Evolutionary conservation across 2,113 vertebrate genomes (phyloP), one percentile per base, ranked within the genome.

Genomic region (Periophthalmus modestus): DNA sequence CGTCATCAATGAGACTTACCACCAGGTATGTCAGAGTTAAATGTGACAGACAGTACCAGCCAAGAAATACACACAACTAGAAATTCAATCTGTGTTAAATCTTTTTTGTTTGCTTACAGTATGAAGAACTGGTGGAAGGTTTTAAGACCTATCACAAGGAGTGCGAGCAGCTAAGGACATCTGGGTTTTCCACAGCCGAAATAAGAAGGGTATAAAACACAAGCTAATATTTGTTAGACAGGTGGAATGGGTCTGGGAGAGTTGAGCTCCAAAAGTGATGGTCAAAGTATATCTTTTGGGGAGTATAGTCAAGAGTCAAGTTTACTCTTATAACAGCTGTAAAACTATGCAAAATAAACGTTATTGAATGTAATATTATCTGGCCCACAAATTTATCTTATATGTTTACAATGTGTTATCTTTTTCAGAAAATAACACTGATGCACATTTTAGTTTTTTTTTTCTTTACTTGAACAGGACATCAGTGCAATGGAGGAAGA

Each of bases 401-500:
- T 52, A 18, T 19, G 48, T 19, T 19, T 16, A 7, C 5, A 16
- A 52, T 52, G 16, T 19, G 16, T 19, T 18, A 18, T 43, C 7
- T 43, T 9, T 43, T 43, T 9, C 39, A 43, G 57, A 21, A 11
- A 21, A 57, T 57, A n/a, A 57, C 39, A 43, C 7, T 57, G n/a
- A 16, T 13, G 28, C 58, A 23, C 14, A 0, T 36, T n/a, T 0
- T 13, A 15, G 5, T 59, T 3, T 13, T 33, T 48, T 24, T n/a
- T 2, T 73, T 75, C 34, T 79, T 15, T 84, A 14, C 23, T 14
- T 9, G 39, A 86, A 85, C 90, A 99, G 97, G 98, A 99, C 86
- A 99, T 99, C 63, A 88, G 86, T 81, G 95, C 95, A 16, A 99
- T 99, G 98, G 98, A 99, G 81, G 98, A 98, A 74, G 98, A 99